Conservation (phyloP, 2,888 invertebrate genomes). For the Acrocera orbiculus region DNA sequence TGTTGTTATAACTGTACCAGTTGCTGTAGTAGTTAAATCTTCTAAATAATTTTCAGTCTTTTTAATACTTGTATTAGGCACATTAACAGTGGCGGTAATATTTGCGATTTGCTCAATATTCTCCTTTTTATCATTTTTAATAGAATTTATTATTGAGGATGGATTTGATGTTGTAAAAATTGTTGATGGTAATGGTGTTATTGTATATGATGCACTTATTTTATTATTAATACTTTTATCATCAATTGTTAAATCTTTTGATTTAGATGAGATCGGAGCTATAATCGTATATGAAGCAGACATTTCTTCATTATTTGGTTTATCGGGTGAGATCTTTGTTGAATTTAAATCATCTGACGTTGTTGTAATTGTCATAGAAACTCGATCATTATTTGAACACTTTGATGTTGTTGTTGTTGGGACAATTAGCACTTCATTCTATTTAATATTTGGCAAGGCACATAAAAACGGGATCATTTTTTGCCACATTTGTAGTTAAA, state of each 20-base stretch:
- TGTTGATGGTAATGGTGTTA: slow-evolving; percentile 10
- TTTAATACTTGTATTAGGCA: slow-evolving; percentile 10
- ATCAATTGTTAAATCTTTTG: slow-evolving; percentile 1
- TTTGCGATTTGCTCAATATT: slow-evolving; percentile 1
- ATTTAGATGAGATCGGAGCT: slow-evolving; percentile 8
- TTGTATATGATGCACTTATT: slow-evolving; percentile 19
- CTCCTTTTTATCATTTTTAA: slow-evolving; percentile 1
- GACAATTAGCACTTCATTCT: no score
- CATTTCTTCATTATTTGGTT: slow-evolving; percentile 9
- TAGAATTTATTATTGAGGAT: slow-evolving; percentile 6
- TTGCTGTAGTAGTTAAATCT: slow-evolving; percentile 7
- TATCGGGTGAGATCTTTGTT: not conserved
- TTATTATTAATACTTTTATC: slow-evolving; percentile 16
- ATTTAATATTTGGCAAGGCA: no score
- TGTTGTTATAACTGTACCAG: slow-evolving; percentile 4
- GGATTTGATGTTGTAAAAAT: not conserved
- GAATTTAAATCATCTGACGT: slow-evolving; percentile 1
- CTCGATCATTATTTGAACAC: slow-evolving; percentile 15
- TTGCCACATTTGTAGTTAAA: no score
- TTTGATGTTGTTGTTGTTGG: slow-evolving; percentile 10
- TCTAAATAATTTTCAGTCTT: slow-evolving; percentile 15
- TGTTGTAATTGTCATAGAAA: slow-evolving; percentile 12
- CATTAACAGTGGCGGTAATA: slow-evolving; percentile 11
- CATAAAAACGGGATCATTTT: no score
- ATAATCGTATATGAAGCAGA: slow-evolving; percentile 14